phyloP scores from a whole-genome alignment of 1,140 invertebrate species.

The Procambarus virginalis region DNA sequence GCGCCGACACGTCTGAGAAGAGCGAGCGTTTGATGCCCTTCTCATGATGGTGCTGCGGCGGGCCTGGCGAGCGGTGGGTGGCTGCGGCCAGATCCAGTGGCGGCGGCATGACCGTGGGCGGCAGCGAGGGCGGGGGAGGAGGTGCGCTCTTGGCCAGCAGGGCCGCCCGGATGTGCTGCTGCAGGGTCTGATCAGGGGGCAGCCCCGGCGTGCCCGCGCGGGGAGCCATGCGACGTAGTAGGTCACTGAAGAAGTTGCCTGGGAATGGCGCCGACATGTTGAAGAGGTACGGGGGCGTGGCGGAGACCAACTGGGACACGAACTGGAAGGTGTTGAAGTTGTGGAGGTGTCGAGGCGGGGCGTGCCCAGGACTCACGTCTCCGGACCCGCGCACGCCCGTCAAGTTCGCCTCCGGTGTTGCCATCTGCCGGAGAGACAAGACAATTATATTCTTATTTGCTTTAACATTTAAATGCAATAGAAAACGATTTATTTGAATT shows the following conservation, averaged over 20 bases:
- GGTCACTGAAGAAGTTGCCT: conserved; percentile 70
- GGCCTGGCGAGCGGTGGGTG: conserved; percentile 24
- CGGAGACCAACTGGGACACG: conserved; percentile 69
- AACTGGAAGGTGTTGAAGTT: conserved; percentile 70
- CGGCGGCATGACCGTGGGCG: conserved; percentile 66
- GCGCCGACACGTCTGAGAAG: conserved; percentile 64
- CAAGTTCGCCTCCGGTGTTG: conserved; percentile 67
- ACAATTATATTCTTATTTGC: background rate
- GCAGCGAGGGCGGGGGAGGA: conserved; percentile 59
- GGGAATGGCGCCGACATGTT: conserved; percentile 70
- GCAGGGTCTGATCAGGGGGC: conserved; percentile 63
- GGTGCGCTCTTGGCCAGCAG: conserved; percentile 67
- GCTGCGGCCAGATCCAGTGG: conserved; percentile 65
- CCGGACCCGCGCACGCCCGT: conserved; percentile 42
- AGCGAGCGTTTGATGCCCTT: conserved; percentile 69
- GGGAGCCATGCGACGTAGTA: conserved; percentile 67
- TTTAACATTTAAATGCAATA: no score
- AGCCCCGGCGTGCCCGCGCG: conserved; percentile 65
- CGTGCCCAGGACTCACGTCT: conserved; percentile 40
- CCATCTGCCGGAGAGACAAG: conserved; percentile 60
- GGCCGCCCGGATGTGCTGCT: conserved; percentile 69
- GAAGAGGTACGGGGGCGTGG: conserved; percentile 69
- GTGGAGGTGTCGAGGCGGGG: conserved; percentile 62
- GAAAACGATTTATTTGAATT: no score
- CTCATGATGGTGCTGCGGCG: conserved; percentile 48